A percentile compares a stretch with the other conserved stretches of the same genome.
phyloP scores from a whole-genome alignment of 2,113 vertebrate genomes.

The Dolichotis patagonum region DNA sequence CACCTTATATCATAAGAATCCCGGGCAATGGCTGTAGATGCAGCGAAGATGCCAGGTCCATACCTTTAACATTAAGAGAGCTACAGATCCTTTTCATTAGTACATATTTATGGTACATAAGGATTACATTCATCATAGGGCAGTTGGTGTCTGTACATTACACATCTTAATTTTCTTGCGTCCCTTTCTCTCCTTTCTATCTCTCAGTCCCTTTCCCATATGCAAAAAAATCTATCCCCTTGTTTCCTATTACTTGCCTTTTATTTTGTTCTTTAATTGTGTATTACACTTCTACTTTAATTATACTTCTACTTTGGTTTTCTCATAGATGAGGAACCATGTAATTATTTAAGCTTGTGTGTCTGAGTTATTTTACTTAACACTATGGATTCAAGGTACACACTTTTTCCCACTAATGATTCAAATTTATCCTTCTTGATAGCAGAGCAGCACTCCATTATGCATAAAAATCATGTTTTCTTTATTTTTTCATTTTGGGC shows the following conservation, averaged over 20 bases:
- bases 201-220: not conserved
- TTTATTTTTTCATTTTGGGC: not conserved
- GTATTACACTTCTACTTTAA: not conserved
- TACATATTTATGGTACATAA: not conserved
- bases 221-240: not conserved
- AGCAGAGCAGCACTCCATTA: not conserved
- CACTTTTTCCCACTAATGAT: not conserved
- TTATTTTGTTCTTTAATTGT: not conserved
- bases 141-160: not conserved
- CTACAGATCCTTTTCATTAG: not conserved
- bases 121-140: not conserved
- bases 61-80: not conserved
- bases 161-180: not conserved
- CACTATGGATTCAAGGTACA: not conserved
- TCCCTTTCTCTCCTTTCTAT: not conserved
- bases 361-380: not conserved
- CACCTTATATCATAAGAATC: accelerated
- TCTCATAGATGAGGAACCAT: not conserved
- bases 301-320: not conserved
- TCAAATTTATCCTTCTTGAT: not conserved
- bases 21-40: too few relatives aligned
- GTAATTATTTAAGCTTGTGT: not conserved
- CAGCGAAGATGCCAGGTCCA: accelerated
- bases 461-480: not conserved
- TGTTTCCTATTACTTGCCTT: not conserved